Evolutionary conservation across 2,888 invertebrate genomes (phyloP).

Genomic region (Eupithecia centaureata): DNA sequence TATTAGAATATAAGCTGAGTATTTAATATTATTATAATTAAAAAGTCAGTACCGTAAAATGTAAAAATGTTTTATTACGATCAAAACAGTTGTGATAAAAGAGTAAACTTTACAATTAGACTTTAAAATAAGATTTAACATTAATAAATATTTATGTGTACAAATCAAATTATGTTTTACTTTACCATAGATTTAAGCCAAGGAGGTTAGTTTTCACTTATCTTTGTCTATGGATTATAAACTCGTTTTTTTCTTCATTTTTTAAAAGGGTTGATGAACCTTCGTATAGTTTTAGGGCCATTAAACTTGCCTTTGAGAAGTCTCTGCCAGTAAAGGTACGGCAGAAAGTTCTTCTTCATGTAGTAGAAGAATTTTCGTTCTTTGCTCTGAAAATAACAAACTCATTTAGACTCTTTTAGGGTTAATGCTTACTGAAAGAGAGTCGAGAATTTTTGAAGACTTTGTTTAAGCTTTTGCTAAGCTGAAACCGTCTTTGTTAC

Average conservation of each 20-base stretch:
- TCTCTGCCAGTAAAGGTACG: slow-evolving; percentile 93
- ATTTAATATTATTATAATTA: too few relatives aligned
- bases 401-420: background rate
- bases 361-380: slow-evolving; percentile 86
- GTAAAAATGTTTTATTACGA: slow-evolving; percentile 3
- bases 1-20: background rate
- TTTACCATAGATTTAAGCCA: background rate
- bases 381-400: slow-evolving; percentile 71
- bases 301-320: slow-evolving; percentile 92
- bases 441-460: too few relatives aligned
- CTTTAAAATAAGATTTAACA: background rate
- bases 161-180: slow-evolving; percentile 3
- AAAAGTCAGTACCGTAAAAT: slow-evolving; percentile 7
- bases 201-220: background rate
- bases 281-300: slow-evolving; percentile 86
- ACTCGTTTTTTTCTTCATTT: background rate
- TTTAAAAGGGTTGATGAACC: slow-evolving; percentile 60
- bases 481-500: too few relatives aligned
- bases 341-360: slow-evolving; percentile 92
- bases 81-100: slow-evolving; percentile 22
- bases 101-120: slow-evolving; percentile 15
- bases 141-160: slow-evolving; percentile 18
- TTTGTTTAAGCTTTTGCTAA: too few relatives aligned
- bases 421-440: background rate
- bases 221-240: background rate